Conservation (phyloP, 2,888 invertebrate species). For the Pheosia gnoma region DNA sequence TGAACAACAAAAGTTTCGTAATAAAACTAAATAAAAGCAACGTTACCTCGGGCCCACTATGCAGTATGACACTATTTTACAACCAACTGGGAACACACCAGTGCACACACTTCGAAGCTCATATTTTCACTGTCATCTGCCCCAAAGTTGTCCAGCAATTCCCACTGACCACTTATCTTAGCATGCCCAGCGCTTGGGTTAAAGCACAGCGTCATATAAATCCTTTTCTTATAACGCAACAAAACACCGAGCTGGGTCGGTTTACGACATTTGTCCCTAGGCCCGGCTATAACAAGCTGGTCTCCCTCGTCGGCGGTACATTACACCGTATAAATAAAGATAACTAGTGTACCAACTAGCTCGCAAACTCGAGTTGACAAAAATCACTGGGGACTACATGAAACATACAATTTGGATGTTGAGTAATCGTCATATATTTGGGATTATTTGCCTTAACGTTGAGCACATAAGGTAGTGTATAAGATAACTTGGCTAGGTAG, state of each 20-base stretch:
- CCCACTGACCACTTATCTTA: neutral
- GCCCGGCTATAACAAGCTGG: conserved; percentile 6
- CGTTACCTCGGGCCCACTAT: neutral
- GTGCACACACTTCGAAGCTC: neutral
- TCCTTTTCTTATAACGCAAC: conserved; percentile 8
- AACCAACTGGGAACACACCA: neutral
- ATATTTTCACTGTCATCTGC: neutral
- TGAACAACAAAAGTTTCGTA: neutral
- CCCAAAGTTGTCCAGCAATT: neutral
- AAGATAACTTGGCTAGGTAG: too few relatives aligned
- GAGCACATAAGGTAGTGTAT: too few relatives aligned
- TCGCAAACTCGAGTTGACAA: conserved; percentile 18
- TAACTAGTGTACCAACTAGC: conserved; percentile 28
- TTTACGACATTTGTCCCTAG: conserved; percentile 6
- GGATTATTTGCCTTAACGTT: neutral
- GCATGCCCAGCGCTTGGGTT: neutral
- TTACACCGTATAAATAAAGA: conserved; percentile 35
- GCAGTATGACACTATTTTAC: neutral
- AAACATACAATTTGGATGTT: conserved; percentile 61
- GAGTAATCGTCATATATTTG: conserved; percentile 13
- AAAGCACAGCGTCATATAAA: neutral
- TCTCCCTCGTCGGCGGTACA: conserved; percentile 20
- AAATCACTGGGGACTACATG: conserved; percentile 15
- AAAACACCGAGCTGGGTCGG: conserved; percentile 3
- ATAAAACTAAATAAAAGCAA: neutral